Conservation (phyloP, 2,888 invertebrate species). For the Proisotoma minuta region DNA sequence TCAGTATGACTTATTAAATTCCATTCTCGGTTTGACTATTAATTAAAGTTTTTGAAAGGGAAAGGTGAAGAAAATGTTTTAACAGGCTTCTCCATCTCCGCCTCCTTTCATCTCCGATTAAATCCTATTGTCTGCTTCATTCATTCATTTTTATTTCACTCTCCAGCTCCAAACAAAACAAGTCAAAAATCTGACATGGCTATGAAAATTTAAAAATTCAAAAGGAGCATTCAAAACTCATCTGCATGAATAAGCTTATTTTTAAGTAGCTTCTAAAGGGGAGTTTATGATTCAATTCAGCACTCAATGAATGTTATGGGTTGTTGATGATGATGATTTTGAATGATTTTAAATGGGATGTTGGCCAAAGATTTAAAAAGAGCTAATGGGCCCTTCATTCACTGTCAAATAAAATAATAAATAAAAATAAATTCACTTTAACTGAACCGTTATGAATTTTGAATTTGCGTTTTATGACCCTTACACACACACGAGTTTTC, state of each 20-base stretch:
- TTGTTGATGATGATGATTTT: too few relatives aligned
- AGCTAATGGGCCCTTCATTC: slow-evolving; percentile 11
- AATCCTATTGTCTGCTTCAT: slow-evolving; percentile 36
- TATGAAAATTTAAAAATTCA: too few relatives aligned
- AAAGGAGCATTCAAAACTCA: too few relatives aligned
- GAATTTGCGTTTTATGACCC: slow-evolving; percentile 7
- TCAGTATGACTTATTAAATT: too few relatives aligned
- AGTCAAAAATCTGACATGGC: too few relatives aligned
- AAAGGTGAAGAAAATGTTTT: too few relatives aligned
- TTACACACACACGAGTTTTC: background rate
- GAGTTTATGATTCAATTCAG: slow-evolving; percentile 5
- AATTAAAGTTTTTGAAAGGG: too few relatives aligned
- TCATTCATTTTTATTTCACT: slow-evolving; percentile 15
- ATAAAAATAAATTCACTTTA: slow-evolving; percentile 6
- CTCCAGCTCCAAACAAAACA: too few relatives aligned
- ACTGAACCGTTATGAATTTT: slow-evolving; percentile 6
- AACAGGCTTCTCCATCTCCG: slow-evolving; percentile 25
- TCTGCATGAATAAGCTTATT: too few relatives aligned
- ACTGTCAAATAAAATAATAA: slow-evolving; percentile 9
- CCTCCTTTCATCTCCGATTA: slow-evolving; percentile 42
- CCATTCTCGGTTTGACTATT: too few relatives aligned
- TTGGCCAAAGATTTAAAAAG: slow-evolving; percentile 1
- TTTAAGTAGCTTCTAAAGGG: slow-evolving; percentile 1
- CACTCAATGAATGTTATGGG: background rate
- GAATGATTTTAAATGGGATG: slow-evolving; percentile 9